Conservation (phyloP, 2,888 invertebrate genomes). For the Conistra vaccinii region DNA sequence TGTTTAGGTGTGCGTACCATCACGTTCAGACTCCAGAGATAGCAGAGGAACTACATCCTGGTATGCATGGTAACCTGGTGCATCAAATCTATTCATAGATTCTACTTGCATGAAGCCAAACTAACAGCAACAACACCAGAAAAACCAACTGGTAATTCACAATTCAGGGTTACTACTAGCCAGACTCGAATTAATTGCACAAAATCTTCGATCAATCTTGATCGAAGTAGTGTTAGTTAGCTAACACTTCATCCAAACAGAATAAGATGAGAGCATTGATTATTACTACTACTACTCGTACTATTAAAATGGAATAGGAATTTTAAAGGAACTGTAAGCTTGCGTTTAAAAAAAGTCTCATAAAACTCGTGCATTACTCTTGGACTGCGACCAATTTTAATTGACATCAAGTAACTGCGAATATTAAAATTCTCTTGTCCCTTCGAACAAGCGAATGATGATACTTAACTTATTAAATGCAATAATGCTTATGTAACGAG, state of each 20-base stretch:
- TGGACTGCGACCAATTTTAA: neutral
- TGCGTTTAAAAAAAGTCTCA: neutral
- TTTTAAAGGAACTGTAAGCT: neutral
- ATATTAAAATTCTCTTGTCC: too few species aligned
- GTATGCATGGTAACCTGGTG: constrained; percentile 10
- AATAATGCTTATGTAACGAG: too few species aligned
- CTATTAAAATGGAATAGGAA: neutral
- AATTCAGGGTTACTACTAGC: neutral
- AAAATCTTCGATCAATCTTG: neutral
- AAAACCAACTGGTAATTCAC: neutral
- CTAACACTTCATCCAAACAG: neutral
- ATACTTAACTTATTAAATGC: too few species aligned
- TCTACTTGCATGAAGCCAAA: neutral
- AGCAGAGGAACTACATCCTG: neutral
- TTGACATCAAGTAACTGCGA: neutral
- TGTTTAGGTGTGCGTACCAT: neutral
- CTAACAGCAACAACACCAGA: neutral
- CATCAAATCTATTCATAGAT: constrained; percentile 1
- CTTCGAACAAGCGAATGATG: too few species aligned
- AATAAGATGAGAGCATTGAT: neutral
- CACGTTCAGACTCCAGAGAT: neutral
- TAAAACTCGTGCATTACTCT: neutral
- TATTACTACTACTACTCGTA: neutral
- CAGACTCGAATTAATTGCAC: neutral
- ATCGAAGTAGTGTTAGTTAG: neutral